phyloP scores from a whole-genome alignment of 2,888 invertebrate species.

The Leptothorax acervorum region DNA sequence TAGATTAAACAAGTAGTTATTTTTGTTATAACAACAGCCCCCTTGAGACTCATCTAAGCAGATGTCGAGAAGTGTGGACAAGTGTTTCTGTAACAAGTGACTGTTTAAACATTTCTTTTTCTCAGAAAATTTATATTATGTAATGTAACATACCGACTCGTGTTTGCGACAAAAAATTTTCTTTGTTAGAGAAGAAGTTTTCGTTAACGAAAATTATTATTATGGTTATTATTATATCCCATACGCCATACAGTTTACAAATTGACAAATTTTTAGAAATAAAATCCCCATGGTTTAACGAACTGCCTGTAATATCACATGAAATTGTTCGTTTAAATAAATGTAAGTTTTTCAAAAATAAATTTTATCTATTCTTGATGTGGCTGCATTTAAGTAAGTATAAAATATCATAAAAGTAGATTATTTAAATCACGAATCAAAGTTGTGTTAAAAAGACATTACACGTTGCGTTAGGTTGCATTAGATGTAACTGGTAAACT shows the following conservation, averaged over 20 bases:
- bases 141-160: not conserved
- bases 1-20: constrained; percentile 1
- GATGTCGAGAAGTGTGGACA: constrained; percentile 1
- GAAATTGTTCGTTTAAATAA: not conserved
- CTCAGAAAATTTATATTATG: constrained; percentile 11
- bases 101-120: constrained; percentile 2
- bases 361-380: not conserved
- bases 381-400: not conserved
- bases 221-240: not conserved
- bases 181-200: not conserved
- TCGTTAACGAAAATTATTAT: not conserved
- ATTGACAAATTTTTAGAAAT: not conserved
- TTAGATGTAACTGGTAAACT: constrained; percentile 15
- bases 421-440: not conserved
- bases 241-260: not conserved
- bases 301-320: not conserved
- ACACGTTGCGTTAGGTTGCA: not conserved
- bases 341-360: constrained; percentile 1
- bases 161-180: not conserved
- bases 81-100: not conserved
- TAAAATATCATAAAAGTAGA: not conserved
- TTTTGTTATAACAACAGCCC: not conserved
- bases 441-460: not conserved
- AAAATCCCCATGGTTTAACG: not conserved
- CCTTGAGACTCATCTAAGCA: not conserved